phyloP scores from a whole-genome alignment of 2,113 vertebrate genomes.

The Indicator indicator region DNA sequence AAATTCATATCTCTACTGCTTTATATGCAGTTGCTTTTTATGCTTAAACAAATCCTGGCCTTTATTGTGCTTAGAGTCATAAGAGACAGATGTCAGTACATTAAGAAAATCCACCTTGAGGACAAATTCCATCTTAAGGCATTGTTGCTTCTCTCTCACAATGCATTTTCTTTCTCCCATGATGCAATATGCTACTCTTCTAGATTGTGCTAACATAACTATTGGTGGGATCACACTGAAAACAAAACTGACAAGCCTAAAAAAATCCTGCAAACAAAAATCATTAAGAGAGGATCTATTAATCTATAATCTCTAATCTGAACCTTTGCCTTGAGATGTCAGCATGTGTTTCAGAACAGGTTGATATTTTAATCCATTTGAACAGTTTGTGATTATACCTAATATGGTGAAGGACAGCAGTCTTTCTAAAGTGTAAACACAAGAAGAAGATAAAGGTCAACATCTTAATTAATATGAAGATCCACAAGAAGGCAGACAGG shows the following conservation, averaged over 20 bases:
- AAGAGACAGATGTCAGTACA: not conserved
- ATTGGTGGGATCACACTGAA: not conserved
- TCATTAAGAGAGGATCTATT: not conserved
- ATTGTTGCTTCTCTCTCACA: not conserved
- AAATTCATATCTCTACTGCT: too few relatives aligned
- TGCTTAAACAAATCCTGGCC: not conserved
- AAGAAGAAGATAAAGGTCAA: not conserved
- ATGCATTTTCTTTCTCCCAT: not conserved
- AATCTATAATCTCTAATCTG: not conserved
- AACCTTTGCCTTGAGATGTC: not conserved
- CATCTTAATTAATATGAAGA: not conserved
- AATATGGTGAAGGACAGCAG: not conserved
- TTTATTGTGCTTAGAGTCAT: not conserved
- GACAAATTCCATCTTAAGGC: not conserved
- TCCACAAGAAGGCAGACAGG: not conserved
- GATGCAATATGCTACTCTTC: not conserved
- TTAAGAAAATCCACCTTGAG: not conserved
- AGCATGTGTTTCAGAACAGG: not conserved
- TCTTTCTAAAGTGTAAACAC: not conserved
- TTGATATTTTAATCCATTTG: not conserved
- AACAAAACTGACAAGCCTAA: not conserved
- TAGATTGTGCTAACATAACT: not conserved
- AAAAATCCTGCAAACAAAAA: not conserved
- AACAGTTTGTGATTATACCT: not conserved
- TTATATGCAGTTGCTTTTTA: not conserved